Evolutionary conservation across 2,113 vertebrate species (phyloP).

Genomic region (Dermatemys mawii): DNA sequence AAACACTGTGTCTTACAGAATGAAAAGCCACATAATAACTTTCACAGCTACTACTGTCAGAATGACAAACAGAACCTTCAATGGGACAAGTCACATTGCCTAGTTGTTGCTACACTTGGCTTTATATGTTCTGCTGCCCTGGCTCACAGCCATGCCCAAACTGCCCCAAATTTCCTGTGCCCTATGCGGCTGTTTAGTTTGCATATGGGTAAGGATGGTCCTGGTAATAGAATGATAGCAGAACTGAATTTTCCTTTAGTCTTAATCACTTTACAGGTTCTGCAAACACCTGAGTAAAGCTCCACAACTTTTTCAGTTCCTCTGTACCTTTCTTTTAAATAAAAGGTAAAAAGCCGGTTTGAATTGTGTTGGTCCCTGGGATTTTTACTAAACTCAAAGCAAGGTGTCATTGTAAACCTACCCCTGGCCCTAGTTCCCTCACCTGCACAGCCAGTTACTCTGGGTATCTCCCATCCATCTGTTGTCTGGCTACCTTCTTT

Average conservation of each 20-base stretch:
- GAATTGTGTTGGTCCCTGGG: not conserved
- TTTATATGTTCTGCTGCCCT: no score
- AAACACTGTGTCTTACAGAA: not conserved
- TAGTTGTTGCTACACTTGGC: not conserved
- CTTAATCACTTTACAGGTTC: not conserved
- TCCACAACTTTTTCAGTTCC: not conserved
- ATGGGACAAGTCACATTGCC: not conserved
- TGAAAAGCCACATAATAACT: not conserved
- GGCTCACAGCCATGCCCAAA: no score
- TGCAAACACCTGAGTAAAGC: not conserved
- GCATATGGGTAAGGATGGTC: no score
- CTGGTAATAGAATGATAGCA: not conserved
- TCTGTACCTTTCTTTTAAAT: not conserved
- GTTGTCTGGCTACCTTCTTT: not conserved
- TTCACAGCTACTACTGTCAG: not conserved
- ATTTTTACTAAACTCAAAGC: not conserved
- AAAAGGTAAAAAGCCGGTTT: not conserved
- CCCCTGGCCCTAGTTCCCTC: not conserved
- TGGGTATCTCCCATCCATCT: not conserved
- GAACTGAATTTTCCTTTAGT: not conserved
- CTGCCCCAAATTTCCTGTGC: no score
- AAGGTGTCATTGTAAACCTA: not conserved
- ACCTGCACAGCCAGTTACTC: not conserved
- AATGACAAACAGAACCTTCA: not conserved
- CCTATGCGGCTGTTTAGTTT: no score